Base-by-base conservation (phyloP, 1,140 invertebrate genomes). In the Drosophila simulans region DNA sequence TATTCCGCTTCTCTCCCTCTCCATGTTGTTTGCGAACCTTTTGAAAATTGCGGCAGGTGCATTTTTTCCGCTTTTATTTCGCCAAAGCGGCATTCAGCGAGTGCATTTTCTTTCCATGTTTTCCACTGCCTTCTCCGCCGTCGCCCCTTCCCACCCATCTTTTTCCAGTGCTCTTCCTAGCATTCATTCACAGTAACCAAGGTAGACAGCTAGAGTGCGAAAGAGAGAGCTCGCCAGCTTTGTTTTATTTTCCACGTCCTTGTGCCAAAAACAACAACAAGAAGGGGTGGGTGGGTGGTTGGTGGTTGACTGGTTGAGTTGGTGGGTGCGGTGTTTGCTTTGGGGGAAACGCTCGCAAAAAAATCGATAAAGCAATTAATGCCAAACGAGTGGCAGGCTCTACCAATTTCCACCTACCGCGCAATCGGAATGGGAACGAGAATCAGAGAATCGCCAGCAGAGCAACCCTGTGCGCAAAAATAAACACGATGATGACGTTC, bases 301-400 rank as follows among this genome's bases (percentile, higher is more conserved):
- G n/a, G 31, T 12, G n/a, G 31, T 31, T 31, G 40, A 39, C 12
- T 22, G 55, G 13, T 52, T 37, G 64, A 27, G 17, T 46, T 8
- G 8, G 15, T 20, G 15, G 42, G 15, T 45, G 62, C 35, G 39
- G 55, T 43, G 71, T 48, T 58, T 52, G 56, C 69, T 60, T 60
- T 60, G 68, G 55, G 56, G 59, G 40, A 80, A 80, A 51, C 57
- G 54, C 65, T 71, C 27, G 51, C 39, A 35, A 65, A 65, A 75
- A 89, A 89, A 89, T 89, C 84, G 73, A 89, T 89, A 89, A 89
- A 89, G 84, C 84, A 89, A 89, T 89, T 89, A 89, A 89, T 89
- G 84, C 71, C 63, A 84, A 86, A 84, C 80, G 75, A 52, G 82
- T 78, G 73, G 77, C 77, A 79, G 81, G 63, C 76, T 70, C 74